Base-by-base conservation (phyloP, 2,797 vertebrate genomes). In the Brachyalestes nurse region DNA sequence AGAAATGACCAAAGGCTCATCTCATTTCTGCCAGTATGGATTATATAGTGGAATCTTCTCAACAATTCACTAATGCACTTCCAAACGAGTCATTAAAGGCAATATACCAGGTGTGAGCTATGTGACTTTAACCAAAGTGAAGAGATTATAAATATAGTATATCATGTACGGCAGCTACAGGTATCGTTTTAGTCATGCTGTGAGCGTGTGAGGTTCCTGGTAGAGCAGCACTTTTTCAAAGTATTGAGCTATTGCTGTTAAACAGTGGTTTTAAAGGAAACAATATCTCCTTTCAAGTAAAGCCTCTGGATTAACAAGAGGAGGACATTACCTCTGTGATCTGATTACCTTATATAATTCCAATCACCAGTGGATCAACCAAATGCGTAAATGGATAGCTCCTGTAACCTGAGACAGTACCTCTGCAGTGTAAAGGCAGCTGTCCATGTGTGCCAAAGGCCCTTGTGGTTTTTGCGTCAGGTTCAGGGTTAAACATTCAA, bases 351-450 rank as follows among this genome's bases (percentile, higher is more conserved):
- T 79, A 58, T 76, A 72, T 79, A 80, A 65, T 62, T 49, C 21
- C 57, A 72, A 75, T 80, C 82, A 86, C 72, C 42, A 38, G 61
- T 53, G 69, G 69, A 77, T 82, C 69, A 76, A 81, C 79, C 80
- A 79, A 62, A 82, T 58, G 64, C 78, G 77, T 82, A 84, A 86
- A 64, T 57, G 61, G 66, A 86, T 83, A 70, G 7, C 67, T 61
- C 40, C 53, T 82, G 79, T 70, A 83, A 82, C 72, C 14, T 34
- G 79, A 83, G 61, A 38, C 72, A 60, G 28, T 65, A 82, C 57
- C 53, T 57, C 21, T 65, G 55, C 60, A 1, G 53, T 23, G 67
- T 23, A 17, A 70, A 70, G 21, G 42, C 40, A 58, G 23, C 19
- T 74, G 61, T 34, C 49, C 16, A n/a, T 45, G 64, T 66, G 45